Base-by-base conservation (phyloP, 2,113 vertebrate genomes). In the Siphamia tubifer region DNA sequence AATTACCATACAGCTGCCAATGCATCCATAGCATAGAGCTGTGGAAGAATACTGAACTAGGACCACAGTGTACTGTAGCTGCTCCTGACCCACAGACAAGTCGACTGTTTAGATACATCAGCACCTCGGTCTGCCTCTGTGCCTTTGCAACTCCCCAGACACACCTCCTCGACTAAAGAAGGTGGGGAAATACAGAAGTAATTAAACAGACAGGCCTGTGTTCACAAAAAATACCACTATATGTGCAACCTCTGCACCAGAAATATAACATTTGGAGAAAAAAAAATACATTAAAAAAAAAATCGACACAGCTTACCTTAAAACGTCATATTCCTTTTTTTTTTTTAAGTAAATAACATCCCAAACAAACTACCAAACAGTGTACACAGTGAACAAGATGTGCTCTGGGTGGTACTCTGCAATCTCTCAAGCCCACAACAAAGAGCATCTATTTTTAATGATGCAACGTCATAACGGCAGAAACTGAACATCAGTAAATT, bases 1-100 rank as follows among this genome's bases (percentile, higher is more conserved):
- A 54, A 94, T 95, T 94, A 93, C 3, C 94, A 94, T 93, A 93
- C 93, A 94, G 94, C 94, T 95, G 94, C 53, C 88, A 64, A 10
- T 0, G 70, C 32, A 15, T 65, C 65, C 23, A 4, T 5, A 24
- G 44, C 48, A 45, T 54, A 31, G 5, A 1, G 35, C 27, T 16
- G 23, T 2, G 28, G 31, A n/a, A 44, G 49, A 63, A 35, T 6
- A 21, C 40, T 0, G 9, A 7, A 44, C 55, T 15, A 4, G 13
- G 27, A 4, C 36, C 7, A 16, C 5, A 2, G n/a, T 0, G 8
- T 21, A 45, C 81, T 56, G 76, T 32, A 60, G 56, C 78, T 24
- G 72, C 73, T 55, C 61, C 20, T 27, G 52, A 75, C 61, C 54
- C 34, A 55, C 28, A 69, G 11, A 61, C 21, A 35, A 12, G 17